Percentiles rank a stretch among this genome's conserved stretches.
These are phyloP conservation scores for Myodes glareolus DNA, from an alignment of 2,113 vertebrate genomes.

Conservation along the genomic window DNA sequence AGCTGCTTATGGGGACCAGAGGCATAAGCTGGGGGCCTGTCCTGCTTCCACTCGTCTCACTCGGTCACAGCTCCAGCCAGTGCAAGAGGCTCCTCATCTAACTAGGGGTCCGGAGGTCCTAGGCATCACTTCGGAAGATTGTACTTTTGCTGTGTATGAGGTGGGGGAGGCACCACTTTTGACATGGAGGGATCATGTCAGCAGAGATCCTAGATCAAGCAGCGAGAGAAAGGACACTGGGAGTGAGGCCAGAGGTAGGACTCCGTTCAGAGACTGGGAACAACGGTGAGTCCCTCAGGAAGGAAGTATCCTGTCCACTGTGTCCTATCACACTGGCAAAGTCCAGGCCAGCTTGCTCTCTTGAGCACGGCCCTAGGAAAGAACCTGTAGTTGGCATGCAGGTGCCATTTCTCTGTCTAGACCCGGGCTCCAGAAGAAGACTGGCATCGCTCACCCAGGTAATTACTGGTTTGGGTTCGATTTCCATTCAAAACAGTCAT, in stretches of 20 bases:
- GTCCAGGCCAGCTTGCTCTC: background rate
- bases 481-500: constrained; percentile 75
- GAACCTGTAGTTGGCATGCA: background rate
- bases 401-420: constrained; percentile 52
- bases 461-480: constrained; percentile 79
- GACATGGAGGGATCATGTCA: background rate
- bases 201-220: background rate
- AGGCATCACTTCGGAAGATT: background rate
- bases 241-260: background rate
- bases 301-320: background rate
- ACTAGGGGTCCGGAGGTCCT: background rate
- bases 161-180: background rate
- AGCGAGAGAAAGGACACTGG: accelerated
- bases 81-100: background rate
- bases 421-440: constrained; percentile 33
- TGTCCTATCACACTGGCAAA: background rate
- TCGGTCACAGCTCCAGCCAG: background rate
- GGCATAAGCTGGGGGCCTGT: background rate
- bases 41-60: background rate
- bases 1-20: background rate
- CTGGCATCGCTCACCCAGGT: constrained; percentile 54
- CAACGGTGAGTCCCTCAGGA: background rate
- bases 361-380: background rate
- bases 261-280: background rate
- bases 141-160: background rate